phyloP scores from a whole-genome alignment of 2,113 vertebrate species.

The Morphnarchus princeps region DNA sequence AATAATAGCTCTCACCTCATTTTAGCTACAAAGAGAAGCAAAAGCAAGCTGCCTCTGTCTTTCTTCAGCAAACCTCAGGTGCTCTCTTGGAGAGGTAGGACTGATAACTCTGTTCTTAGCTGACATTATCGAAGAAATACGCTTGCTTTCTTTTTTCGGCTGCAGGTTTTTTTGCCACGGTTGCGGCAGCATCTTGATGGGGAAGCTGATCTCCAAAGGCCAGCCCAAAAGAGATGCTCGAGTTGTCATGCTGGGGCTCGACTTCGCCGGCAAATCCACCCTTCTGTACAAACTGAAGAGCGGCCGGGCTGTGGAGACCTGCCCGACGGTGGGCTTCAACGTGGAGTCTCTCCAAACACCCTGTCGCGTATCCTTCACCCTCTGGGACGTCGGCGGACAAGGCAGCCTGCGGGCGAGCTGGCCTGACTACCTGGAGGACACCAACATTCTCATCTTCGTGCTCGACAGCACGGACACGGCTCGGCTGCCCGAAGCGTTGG shows the following conservation, averaged over 20 bases:
- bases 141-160: background rate
- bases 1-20: background rate
- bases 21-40: background rate
- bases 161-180: background rate
- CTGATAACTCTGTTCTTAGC: background rate
- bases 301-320: constrained; percentile 75
- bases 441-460: constrained; percentile 78
- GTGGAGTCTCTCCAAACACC: constrained; percentile 78
- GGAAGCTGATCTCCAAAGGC: constrained; percentile 65
- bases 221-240: constrained; percentile 37
- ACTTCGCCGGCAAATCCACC: constrained; percentile 72
- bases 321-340: constrained; percentile 87
- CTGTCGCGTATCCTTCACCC: constrained; percentile 70
- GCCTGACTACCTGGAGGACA: constrained; percentile 81
- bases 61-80: background rate
- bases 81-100: background rate
- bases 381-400: constrained; percentile 90
- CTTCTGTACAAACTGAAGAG: constrained; percentile 77
- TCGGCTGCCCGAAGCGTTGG: constrained; percentile 74
- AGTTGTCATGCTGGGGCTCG: constrained; percentile 73
- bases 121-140: background rate
- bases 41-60: background rate
- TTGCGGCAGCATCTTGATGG: constrained; percentile 31
- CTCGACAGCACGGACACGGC: constrained; percentile 78
- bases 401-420: constrained; percentile 79